Evolutionary conservation across 2,113 vertebrate species (phyloP).

Genomic region (Cephalopterus ornatus): DNA sequence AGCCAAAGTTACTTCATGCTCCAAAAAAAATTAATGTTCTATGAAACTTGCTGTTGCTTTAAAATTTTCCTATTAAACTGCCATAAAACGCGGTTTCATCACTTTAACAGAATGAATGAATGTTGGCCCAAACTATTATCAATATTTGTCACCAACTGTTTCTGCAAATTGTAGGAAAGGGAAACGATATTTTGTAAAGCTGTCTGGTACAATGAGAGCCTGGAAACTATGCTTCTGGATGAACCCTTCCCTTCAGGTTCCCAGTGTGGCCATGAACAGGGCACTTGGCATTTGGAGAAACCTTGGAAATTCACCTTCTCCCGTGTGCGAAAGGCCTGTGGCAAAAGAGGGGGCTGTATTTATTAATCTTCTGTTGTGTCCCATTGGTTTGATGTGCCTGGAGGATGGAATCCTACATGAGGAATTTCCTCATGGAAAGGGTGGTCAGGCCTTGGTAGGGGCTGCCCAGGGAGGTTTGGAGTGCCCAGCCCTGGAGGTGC

Average conservation of each 20-base stretch:
- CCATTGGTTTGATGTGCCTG: not conserved
- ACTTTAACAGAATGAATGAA: not conserved
- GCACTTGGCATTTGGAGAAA: not conserved
- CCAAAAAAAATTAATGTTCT: slow-evolving; percentile 27
- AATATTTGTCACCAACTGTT: not conserved
- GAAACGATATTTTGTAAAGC: not conserved
- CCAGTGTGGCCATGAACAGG: not conserved
- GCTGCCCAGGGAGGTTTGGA: not conserved
- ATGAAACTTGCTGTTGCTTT: not conserved
- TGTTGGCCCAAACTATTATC: not conserved
- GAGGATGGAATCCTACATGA: not conserved
- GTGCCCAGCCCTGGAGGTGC: not conserved
- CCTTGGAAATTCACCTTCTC: not conserved
- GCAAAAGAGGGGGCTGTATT: not conserved
- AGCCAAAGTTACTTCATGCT: not conserved
- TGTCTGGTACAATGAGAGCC: not conserved
- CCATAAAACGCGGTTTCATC: not conserved
- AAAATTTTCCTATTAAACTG: slow-evolving; percentile 25
- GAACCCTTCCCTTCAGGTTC: not conserved
- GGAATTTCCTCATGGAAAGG: not conserved
- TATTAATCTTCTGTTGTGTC: not conserved
- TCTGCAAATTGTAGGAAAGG: not conserved
- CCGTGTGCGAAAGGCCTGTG: not conserved
- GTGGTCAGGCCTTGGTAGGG: too few relatives aligned
- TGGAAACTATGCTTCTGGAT: not conserved